These are phyloP conservation scores for Mallateleia sp. DNA, from an alignment of 2,888 invertebrate species.

Conservation along the genomic window DNA sequence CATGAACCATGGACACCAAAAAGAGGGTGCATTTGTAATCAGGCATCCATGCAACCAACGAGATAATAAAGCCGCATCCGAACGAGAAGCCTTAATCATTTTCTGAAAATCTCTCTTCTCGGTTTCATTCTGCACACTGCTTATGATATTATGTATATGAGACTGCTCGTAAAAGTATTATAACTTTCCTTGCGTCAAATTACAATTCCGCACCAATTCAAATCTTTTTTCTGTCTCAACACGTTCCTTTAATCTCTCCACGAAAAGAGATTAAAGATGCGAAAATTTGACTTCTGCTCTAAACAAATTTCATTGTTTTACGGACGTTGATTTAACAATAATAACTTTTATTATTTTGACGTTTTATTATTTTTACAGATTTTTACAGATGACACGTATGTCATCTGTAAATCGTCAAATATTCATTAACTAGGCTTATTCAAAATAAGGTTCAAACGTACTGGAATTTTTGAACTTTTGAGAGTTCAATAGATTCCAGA, in stretches of 20 bases:
- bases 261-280: no score
- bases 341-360: no score
- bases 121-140: conserved; percentile 63
- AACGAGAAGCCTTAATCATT: conserved; percentile 77
- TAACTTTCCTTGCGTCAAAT: conserved; percentile 62
- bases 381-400: no score
- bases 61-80: conserved; percentile 81
- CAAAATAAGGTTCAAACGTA: no score
- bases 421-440: no score
- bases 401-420: no score
- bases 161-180: conserved; percentile 62
- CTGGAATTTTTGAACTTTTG: no score
- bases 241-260: conserved; percentile 5
- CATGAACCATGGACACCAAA: conserved; percentile 85
- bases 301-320: no score
- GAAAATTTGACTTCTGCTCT: no score
- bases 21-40: conserved; percentile 87
- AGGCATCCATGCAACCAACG: conserved; percentile 80
- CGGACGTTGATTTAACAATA: no score
- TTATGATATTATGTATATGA: conserved; percentile 75
- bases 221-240: conserved; percentile 44
- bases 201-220: conserved; percentile 38
- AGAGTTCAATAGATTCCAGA: no score
- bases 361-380: no score
- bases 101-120: conserved; percentile 75